Base-by-base conservation (phyloP, 2,113 vertebrate genomes). In the Lipophrys pholis region DNA sequence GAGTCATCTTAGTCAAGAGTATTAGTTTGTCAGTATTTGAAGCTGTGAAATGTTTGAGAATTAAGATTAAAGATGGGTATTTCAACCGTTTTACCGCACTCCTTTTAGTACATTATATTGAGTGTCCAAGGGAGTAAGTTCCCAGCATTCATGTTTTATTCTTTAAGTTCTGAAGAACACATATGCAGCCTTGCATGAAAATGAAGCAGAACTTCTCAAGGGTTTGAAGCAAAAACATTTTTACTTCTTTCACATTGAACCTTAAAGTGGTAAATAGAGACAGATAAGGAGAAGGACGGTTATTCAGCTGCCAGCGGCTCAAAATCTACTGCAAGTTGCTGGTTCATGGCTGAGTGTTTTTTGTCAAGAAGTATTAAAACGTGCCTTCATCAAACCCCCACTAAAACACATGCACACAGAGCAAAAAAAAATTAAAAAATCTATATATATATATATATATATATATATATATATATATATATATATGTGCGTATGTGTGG, bases 261-360 rank as follows among this genome's bases (percentile, higher is more conserved):
- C 63, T 66, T 16, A 64, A 56, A 52, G 50, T 8, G 11, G 64
- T 43, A 30, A 55, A 63, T 68, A 21, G 42, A 15, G 35, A 45
- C 72, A 62, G 65, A 74, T 57, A 57, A 83, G 71, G 53, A 38
- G 71, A 64, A 60, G 17, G n/a, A 42, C 10, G 69, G 48, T 65
- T 16, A 35, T 62, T 79, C 35, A 72, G 46, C 43, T 57, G 46
- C 38, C 12, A 48, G 30, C 72, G 83, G 70, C 40, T 7, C 1
- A 82, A 88, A 69, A 82, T 68, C 36, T 63, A 30, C 52, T 17
- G 6, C 54, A 14, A 48, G 38, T 1, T 40, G 45, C 6, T 35
- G 15, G 4, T 14, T 36, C 15, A 11, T 30, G 21, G 21, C 21
- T 4, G 2, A 30, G 21, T 30, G 21, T 30, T 30, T n/a, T n/a